phyloP scores from a whole-genome alignment of 2,888 invertebrate species.

The Deilephila elpenor region DNA sequence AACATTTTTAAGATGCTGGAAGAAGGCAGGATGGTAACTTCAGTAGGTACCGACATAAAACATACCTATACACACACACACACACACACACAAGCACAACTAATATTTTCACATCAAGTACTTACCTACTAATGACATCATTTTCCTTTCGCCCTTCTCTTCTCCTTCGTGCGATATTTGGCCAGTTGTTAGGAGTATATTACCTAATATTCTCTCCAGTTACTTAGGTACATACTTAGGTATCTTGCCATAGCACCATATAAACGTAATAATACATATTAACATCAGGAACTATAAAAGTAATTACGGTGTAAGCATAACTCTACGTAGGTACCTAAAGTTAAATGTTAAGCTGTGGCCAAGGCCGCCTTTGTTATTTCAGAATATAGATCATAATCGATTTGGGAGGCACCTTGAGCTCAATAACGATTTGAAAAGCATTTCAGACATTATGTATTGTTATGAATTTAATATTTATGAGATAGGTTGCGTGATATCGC shows the following conservation, averaged over 20 bases:
- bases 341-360: constrained; percentile 23
- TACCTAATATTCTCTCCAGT: too few species aligned
- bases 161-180: too few species aligned
- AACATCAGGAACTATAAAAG: not conserved
- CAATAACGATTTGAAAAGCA: constrained; percentile 13
- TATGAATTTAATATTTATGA: not conserved
- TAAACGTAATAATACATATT: too few species aligned
- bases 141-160: too few species aligned
- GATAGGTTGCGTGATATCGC: not conserved
- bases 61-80: too few species aligned
- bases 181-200: too few species aligned
- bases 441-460: not conserved
- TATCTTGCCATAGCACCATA: too few species aligned
- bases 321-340: not conserved
- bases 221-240: too few species aligned
- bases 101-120: too few species aligned
- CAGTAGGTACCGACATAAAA: too few species aligned
- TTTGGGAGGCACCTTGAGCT: constrained; percentile 21
- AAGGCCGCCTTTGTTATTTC: constrained; percentile 26
- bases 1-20: not conserved
- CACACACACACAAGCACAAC: too few species aligned
- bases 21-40: not conserved
- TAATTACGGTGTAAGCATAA: not conserved
- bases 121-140: too few species aligned
- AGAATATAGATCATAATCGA: constrained; percentile 27